Base-by-base conservation (phyloP, 1,140 invertebrate genomes). In the Protaetia brevitarsis region DNA sequence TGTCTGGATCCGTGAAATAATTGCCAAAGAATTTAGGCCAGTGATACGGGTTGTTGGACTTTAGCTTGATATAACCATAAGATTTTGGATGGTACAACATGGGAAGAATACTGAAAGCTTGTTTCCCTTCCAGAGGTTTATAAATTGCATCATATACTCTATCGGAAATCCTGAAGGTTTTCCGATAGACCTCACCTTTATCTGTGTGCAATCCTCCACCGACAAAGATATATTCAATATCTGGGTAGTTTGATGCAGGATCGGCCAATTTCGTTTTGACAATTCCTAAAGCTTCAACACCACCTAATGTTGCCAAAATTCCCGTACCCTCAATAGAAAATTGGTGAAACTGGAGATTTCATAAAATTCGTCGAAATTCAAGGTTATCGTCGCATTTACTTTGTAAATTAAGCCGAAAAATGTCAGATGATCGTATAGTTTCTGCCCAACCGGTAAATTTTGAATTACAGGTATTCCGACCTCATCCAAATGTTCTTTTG, bases 51-150 rank as follows among this genome's bases (percentile, higher is more conserved):
- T 90, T 82, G 19, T 66, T 78, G 57, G 79, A 78, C 66, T 77
- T 81, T 21, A 89, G 74, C 69, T 81, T 79, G 4, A 89, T 45
- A 58, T 76, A 76, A 10, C 88, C 88, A 16, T 78, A 76, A 13
- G 85, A 86, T 72, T 87, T 84, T 0, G 93, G 91, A 74, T 88
- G 82, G 5, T 92, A 82, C 0, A 91, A 74, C 77, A 91, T 89
- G 0, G 89, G 86, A 71, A 89, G 26, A 16, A 66, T 31, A 19
- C 4, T 41, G n/a, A 58, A 72, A 0, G 68, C 66, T n/a, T 65
- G 56, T 65, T 66, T 65, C 26, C 66, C 27, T 64, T 75, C 71
- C 10, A 76, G 58, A 3, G 66, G 67, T 66, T 70, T 73, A 69
- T 69, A 76, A 34, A 74, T 56, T 7, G 31, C 36, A 45, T 76